phyloP scores from a whole-genome alignment of 2,797 vertebrate genomes.

The Setipinna tenuifilis region DNA sequence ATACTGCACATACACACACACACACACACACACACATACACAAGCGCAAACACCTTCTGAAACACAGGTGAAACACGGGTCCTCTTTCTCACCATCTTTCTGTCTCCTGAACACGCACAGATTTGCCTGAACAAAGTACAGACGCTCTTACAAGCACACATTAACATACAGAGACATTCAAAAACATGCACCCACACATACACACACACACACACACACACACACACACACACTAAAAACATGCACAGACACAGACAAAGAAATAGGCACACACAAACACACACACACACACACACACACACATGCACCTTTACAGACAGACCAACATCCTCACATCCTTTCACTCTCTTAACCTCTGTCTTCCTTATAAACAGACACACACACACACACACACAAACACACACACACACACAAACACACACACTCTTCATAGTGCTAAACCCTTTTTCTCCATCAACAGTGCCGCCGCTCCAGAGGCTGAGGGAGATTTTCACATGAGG shows the following conservation, averaged over 20 bases:
- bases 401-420: conserved; percentile 52
- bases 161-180: conserved; percentile 18
- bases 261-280: conserved; percentile 42
- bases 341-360: conserved; percentile 40
- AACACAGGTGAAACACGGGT: too few species aligned
- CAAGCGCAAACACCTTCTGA: too few species aligned
- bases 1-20: too few species aligned
- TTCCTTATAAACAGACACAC: conserved; percentile 23
- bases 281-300: conserved; percentile 56
- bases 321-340: conserved; percentile 51
- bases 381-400: conserved; percentile 57
- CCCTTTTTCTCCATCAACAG: conserved; percentile 77
- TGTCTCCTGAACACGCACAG: too few species aligned
- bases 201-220: conserved; percentile 49
- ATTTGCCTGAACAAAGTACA: too few species aligned
- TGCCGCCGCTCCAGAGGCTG: conserved; percentile 72
- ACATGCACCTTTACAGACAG: conserved; percentile 54
- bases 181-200: conserved; percentile 31
- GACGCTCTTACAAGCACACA: conserved; percentile 23
- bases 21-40: too few species aligned
- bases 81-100: background rate
- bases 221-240: conserved; percentile 40
- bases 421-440: conserved; percentile 64
- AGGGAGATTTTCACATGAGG: conserved; percentile 79
- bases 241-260: conserved; percentile 44